Evolutionary conservation across 2,113 vertebrate species (phyloP), one percentile per base, ranked within the genome.

Genomic region (Salminus brasiliensis): DNA sequence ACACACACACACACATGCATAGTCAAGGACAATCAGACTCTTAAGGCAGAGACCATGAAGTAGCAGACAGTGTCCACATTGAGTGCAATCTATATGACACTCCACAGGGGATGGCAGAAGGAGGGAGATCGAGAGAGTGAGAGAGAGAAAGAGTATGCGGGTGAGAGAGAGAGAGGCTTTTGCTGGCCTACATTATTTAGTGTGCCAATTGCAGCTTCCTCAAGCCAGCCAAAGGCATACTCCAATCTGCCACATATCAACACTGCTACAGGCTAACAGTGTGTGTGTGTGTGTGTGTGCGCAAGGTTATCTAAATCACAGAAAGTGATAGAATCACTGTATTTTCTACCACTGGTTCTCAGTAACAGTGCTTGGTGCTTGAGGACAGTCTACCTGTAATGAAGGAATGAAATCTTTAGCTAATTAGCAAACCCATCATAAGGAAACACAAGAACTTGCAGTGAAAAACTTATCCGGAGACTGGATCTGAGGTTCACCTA

Each of bases 141-240:
- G 34, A 73, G 16, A 63, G 10, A 2, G 13, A 18, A 21, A 60
- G n/a, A 29, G 55, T n/a, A n/a, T n/a, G n/a, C 10, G n/a, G 30
- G 5, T 18, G n/a, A 27, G n/a, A 27, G 72, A 47, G 55, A 49
- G 47, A 57, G 34, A 68, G 30, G 16, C 72, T 72, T 66, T 80
- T 76, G 62, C 77, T 75, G 72, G 77, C 52, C 45, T 81, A 74
- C 52, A 75, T 83, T 71, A 83, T 72, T 80, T 83, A 80, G 53
- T 76, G 72, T 66, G 60, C 70, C 72, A 80, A 59, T 65, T 72
- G 57, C 72, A 76, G 77, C 67, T 76, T 72, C 43, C 29, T 30
- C 2, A 34, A 72, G 55, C 47, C 57, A 80, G 78, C 72, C 49
- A 76, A 76, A 66, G 32, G 34, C 34, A 66, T 66, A 18, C 62